These are phyloP conservation scores for Tachycineta bicolor DNA, from an alignment of 2,113 vertebrate species.

Conservation along the genomic window DNA sequence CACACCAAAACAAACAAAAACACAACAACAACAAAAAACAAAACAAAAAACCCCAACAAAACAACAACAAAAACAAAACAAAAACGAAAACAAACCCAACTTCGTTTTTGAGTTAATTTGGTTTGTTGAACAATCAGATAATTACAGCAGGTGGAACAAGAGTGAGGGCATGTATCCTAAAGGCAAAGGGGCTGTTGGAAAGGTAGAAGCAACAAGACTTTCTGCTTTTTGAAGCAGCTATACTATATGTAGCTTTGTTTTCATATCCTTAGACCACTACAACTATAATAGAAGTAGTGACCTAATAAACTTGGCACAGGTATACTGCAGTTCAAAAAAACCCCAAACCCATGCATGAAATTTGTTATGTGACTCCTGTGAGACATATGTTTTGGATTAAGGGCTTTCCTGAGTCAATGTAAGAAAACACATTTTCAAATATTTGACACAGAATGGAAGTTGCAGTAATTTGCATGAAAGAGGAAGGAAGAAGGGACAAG, in stretches of 20 bases:
- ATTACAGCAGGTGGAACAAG: not conserved
- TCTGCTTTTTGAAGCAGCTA: not conserved
- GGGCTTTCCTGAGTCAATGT: not conserved
- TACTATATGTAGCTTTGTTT: not conserved
- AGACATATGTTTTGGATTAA: not conserved
- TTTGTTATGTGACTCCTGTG: not conserved
- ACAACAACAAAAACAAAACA: not conserved
- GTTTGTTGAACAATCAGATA: not conserved
- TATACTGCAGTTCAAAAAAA: not conserved
- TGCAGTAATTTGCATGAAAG: not conserved
- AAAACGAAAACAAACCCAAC: not conserved
- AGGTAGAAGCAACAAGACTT: not conserved
- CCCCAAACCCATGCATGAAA: not conserved
- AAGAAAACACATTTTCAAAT: not conserved
- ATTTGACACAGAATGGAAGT: not conserved
- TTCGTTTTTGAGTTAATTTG: not conserved
- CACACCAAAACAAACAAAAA: not conserved
- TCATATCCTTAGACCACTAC: not conserved
- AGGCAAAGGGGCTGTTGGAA: not conserved
- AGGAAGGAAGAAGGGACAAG: not conserved
- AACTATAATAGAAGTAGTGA: not conserved
- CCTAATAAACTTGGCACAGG: not conserved
- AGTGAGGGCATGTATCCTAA: not conserved
- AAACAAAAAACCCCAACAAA: not conserved
- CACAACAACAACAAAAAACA: too few relatives aligned